Evolutionary conservation across 1,140 invertebrate genomes (phyloP).

Genomic region (Temnothorax nylanderi): DNA sequence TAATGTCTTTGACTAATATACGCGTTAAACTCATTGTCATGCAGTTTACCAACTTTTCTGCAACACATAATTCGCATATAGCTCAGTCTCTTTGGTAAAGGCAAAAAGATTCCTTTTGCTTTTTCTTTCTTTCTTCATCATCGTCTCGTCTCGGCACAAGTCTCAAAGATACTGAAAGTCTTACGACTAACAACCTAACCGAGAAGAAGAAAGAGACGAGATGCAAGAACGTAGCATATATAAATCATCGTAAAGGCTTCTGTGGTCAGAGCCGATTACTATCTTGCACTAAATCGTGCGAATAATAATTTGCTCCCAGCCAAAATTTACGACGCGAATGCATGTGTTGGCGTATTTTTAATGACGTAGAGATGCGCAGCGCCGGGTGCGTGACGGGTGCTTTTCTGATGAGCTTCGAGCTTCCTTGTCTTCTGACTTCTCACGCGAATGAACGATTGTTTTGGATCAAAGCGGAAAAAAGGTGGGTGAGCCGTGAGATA

Average conservation of each 20-base stretch:
- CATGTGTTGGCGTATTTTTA: constrained; percentile 20
- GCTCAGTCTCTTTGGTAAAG: not conserved
- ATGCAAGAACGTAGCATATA: not conserved
- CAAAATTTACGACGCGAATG: constrained; percentile 8
- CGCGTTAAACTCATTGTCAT: not conserved
- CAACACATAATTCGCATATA: not conserved
- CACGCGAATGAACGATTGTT: not conserved
- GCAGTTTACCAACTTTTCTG: not conserved
- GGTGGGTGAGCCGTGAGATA: not conserved
- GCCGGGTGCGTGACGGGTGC: too few relatives aligned
- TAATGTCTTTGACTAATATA: not conserved
- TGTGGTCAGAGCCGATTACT: constrained; percentile 33
- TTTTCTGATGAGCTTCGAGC: too few relatives aligned
- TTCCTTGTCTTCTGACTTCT: too few relatives aligned
- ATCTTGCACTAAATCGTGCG: constrained; percentile 26
- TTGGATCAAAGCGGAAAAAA: not conserved
- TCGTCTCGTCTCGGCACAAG: not conserved
- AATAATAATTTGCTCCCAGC: constrained; percentile 25
- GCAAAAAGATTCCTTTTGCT: constrained; percentile 55
- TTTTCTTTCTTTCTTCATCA: not conserved
- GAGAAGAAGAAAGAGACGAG: constrained; percentile 14
- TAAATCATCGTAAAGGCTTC: constrained; percentile 48
- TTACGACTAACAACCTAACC: too few relatives aligned
- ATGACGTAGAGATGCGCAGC: not conserved
- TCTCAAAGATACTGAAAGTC: constrained; percentile 23